A percentile compares a stretch with the other conserved stretches of the same genome.
These are phyloP conservation scores for Leptopterna dolabrata DNA, from an alignment of 2,888 invertebrate species.

Conservation along the genomic window DNA sequence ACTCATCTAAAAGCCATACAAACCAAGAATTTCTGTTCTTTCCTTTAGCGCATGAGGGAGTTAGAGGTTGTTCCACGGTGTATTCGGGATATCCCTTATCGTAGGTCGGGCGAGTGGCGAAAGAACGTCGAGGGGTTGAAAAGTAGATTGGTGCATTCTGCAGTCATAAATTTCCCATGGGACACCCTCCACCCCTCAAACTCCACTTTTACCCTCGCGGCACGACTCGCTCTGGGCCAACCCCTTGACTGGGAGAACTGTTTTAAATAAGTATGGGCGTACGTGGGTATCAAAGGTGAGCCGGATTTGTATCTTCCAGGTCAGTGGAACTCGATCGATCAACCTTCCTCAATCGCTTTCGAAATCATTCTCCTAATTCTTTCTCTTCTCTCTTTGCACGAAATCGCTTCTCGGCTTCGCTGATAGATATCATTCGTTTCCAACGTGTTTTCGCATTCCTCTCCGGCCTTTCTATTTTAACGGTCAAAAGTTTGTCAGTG, in stretches of 20 bases:
- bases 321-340: slow-evolving; percentile 6
- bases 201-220: background rate
- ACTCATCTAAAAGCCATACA: background rate
- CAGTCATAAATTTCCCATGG: slow-evolving; percentile 48
- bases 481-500: background rate
- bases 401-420: background rate
- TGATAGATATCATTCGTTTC: background rate
- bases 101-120: background rate
- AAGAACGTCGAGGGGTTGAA: slow-evolving; percentile 6
- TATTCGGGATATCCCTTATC: background rate
- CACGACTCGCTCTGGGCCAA: background rate
- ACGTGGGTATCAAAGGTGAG: slow-evolving; percentile 14
- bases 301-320: slow-evolving; percentile 34
- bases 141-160: slow-evolving; percentile 49
- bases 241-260: background rate
- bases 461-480: background rate
- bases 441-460: background rate
- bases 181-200: background rate
- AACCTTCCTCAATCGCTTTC: background rate
- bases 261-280: slow-evolving; percentile 35
- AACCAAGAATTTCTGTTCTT: background rate
- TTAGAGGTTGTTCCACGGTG: background rate
- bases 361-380: background rate
- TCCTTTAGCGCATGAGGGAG: background rate
- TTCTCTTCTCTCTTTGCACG: background rate